Evolutionary conservation across 92 coral and sea anemone genomes (phyloP).

Genomic region (Palythoa grandis): DNA sequence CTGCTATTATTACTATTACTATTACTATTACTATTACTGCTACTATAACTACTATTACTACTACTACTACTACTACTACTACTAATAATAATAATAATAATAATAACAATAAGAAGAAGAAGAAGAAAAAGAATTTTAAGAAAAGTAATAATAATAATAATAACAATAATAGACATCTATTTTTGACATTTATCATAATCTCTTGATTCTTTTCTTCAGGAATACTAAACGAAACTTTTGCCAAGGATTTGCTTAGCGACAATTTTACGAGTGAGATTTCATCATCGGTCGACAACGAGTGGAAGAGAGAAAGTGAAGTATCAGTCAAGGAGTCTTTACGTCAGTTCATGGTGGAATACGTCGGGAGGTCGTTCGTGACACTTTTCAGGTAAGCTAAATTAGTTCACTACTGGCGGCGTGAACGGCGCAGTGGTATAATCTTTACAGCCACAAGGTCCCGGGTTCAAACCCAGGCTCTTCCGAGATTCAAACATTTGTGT

Average conservation of each 20-base stretch:
- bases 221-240: slow-evolving; percentile 46
- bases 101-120: background rate
- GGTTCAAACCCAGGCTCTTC: too few species aligned
- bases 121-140: background rate
- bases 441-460: too few species aligned
- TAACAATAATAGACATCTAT: background rate
- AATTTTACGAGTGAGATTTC: slow-evolving; percentile 7
- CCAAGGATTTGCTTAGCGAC: slow-evolving; percentile 8
- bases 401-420: too few species aligned
- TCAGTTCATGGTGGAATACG: slow-evolving; percentile 33
- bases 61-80: too few species aligned
- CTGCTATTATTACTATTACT: background rate
- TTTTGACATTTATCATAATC: too few species aligned
- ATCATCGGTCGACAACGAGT: slow-evolving; percentile 21
- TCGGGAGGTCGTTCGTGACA: slow-evolving; percentile 42
- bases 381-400: slow-evolving; percentile 32
- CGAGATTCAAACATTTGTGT: too few species aligned
- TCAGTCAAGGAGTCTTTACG: slow-evolving; percentile 44
- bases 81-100: too few species aligned
- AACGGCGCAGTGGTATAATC: too few species aligned
- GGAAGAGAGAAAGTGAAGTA: slow-evolving; percentile 14
- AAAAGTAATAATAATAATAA: too few species aligned
- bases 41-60: too few species aligned
- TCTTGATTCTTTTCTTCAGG: slow-evolving; percentile 25
- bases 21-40: too few species aligned